phyloP scores from a whole-genome alignment of 2,888 invertebrate species.

The Nomada fucata region DNA sequence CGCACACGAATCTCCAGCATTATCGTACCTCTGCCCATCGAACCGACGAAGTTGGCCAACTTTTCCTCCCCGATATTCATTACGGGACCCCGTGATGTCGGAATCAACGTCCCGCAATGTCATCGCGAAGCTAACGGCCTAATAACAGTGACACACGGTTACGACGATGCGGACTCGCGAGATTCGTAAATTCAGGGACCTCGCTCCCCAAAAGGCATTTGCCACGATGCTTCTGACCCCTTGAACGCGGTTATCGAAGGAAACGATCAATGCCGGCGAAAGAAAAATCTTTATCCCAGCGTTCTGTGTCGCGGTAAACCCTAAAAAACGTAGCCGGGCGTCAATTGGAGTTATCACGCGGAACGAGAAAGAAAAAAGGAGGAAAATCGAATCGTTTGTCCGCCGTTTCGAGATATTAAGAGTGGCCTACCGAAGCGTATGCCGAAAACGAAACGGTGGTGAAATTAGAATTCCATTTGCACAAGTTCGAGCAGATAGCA shows the following conservation, averaged over 20 bases:
- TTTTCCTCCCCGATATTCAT: background rate
- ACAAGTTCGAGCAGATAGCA: constrained; percentile 19
- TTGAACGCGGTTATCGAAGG: constrained; percentile 13
- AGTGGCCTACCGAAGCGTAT: constrained; percentile 10
- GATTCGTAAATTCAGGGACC: constrained; percentile 48
- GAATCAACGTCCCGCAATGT: constrained; percentile 66
- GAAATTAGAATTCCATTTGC: constrained; percentile 55
- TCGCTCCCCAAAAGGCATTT: constrained; percentile 2
- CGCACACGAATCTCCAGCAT: background rate
- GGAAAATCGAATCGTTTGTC: constrained; percentile 24
- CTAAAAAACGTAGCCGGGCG: constrained; percentile 18
- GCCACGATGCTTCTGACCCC: background rate
- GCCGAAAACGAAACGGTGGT: constrained; percentile 20
- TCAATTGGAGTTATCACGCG: constrained; percentile 28
- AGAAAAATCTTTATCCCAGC: constrained; percentile 46
- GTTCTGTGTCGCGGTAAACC: constrained; percentile 40
- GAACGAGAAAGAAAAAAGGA: background rate
- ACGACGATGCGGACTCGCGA: constrained; percentile 44
- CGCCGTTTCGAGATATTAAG: constrained; percentile 20
- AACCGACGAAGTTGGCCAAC: constrained; percentile 5
- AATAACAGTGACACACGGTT: constrained; percentile 77
- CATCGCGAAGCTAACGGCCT: constrained; percentile 69
- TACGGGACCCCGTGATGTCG: background rate
- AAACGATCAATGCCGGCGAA: constrained; percentile 11
- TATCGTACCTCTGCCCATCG: background rate